Evolutionary conservation across 2,113 vertebrate species (phyloP).

Genomic region (Macroglossus sobrinus): DNA sequence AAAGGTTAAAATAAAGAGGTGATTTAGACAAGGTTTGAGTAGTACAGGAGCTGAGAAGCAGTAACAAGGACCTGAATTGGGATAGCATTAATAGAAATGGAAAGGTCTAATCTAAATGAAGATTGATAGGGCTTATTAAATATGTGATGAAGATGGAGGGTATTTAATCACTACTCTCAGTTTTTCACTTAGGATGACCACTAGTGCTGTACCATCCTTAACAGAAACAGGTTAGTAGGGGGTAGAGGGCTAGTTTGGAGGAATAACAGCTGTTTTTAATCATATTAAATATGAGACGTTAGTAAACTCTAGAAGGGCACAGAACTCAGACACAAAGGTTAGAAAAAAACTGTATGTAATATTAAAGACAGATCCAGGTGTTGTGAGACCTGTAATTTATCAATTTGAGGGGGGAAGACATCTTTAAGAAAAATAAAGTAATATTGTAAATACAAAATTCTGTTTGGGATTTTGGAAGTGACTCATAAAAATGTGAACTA

Average conservation of each 20-base stretch:
- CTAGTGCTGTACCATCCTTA: neutral
- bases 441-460: neutral
- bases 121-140: neutral
- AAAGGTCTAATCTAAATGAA: neutral
- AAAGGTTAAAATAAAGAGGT: neutral
- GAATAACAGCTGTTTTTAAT: constrained; percentile 4
- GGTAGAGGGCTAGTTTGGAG: neutral
- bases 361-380: neutral
- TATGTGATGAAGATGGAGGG: neutral
- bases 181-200: neutral
- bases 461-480: neutral
- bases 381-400: neutral
- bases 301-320: neutral
- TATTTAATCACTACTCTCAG: neutral
- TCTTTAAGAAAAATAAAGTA: neutral
- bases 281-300: neutral
- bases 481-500: neutral
- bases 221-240: neutral
- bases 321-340: neutral
- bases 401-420: neutral
- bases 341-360: neutral
- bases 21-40: too few relatives aligned
- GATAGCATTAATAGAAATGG: neutral
- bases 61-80: neutral
- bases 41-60: neutral